Base-by-base conservation (phyloP, 2,888 invertebrate species). In the Hirtodrosophila duncani region DNA sequence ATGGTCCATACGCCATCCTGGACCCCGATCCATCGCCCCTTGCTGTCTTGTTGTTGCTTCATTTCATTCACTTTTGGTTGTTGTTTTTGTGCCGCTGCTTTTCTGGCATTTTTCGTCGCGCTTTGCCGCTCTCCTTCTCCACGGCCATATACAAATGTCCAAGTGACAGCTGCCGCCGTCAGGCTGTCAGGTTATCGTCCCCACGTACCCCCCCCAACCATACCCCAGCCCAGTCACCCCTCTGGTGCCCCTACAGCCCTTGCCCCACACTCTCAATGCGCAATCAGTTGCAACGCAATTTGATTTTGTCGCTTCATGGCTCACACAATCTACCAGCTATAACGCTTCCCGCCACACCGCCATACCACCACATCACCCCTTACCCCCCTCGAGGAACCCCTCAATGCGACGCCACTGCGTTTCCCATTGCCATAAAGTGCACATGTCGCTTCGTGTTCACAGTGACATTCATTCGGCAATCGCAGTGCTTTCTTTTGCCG, bases 381-480 rank as follows among this genome's bases (percentile, higher is more conserved):
- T 9, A 21, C 3, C 8, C 21, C 17, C 13, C 8, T 16, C 13
- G 2, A n/a, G n/a, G n/a, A n/a, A 2, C 7, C 14, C 5, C 13
- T 9, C 30, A 39, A 29, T 18, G 24, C 59, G 55, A 49, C 62
- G 69, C 67, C 68, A 46, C 41, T 46, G 48, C 65, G 48, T 65
- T 65, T 56, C 46, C 63, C 58, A 63, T 53, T 38, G 68, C 83
- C 81, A 83, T 84, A 83, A 84, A 83, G 84, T 83, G 84, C 84
- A 83, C 72, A 83, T 84, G 84, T 83, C 84, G 84, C 70, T 69
- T 78, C 75, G 75, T 83, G 84, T 83, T 83, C 83, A 70, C 80
- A 78, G 81, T 79, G 84, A 83, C 82, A 83, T 83, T 84, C 83
- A 80, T 83, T 72, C 78, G 78, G 70, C 78, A n/a, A 78, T 72